Conservation (phyloP, 1,140 invertebrate species). For the Ganaspis sp. region DNA sequence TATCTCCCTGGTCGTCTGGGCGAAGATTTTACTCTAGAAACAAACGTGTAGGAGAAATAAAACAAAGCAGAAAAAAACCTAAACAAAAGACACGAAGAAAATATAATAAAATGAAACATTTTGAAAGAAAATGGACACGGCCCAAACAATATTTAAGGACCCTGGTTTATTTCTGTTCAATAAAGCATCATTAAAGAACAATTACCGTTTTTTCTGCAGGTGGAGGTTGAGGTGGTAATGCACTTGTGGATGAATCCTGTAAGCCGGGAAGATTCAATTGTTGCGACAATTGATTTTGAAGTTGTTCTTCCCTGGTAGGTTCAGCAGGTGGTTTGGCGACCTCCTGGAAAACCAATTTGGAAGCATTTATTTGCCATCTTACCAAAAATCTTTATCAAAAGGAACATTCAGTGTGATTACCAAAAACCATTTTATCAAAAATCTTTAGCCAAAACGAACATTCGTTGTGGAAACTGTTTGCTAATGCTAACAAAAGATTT, state of each 20-base stretch:
- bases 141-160: too few relatives aligned
- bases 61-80: neutral
- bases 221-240: constrained; percentile 66
- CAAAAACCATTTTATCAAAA: too few relatives aligned
- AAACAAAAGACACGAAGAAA: too few relatives aligned
- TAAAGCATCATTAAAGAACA: neutral
- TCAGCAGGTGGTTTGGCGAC: constrained; percentile 71
- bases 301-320: constrained; percentile 81
- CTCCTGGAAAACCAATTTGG: constrained; percentile 64
- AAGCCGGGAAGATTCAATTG: constrained; percentile 87
- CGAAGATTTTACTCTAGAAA: constrained; percentile 91
- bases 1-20: constrained; percentile 92
- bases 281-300: constrained; percentile 87
- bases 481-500: too few relatives aligned
- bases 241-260: constrained; percentile 79
- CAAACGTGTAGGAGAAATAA: constrained; percentile 32
- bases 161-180: too few relatives aligned
- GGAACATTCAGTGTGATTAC: too few relatives aligned
- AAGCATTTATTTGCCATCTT: too few relatives aligned
- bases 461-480: too few relatives aligned
- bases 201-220: constrained; percentile 79
- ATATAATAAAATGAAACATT: too few relatives aligned
- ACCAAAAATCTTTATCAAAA: too few relatives aligned
- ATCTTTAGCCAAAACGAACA: too few relatives aligned
- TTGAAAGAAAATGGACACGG: too few relatives aligned